Conservation (phyloP, 2,888 invertebrate genomes). For the Phoenoteleia sp. region DNA sequence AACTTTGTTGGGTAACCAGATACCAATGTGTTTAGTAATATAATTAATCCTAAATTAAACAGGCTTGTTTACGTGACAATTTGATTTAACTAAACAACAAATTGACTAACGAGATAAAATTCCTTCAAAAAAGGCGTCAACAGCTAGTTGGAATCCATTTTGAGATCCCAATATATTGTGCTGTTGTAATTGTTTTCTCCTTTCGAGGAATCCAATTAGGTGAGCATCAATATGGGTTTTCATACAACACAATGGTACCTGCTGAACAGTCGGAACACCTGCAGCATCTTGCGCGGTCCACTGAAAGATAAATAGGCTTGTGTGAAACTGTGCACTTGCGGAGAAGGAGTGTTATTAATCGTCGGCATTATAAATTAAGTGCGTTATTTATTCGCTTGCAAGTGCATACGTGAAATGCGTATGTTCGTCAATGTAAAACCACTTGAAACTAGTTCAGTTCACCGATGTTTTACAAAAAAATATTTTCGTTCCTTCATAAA, state of each 20-base stretch:
- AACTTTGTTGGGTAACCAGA: not conserved
- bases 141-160: slow-evolving; percentile 25
- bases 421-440: slow-evolving; percentile 28
- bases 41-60: not conserved
- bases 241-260: slow-evolving; percentile 76
- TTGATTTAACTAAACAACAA: not conserved
- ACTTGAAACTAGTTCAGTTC: not conserved
- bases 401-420: slow-evolving; percentile 19
- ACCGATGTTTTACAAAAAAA: not conserved
- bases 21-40: not conserved
- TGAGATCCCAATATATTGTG: slow-evolving; percentile 33
- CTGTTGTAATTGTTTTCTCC: slow-evolving; percentile 76
- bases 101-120: not conserved
- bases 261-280: slow-evolving; percentile 66
- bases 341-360: slow-evolving; percentile 40
- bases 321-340: slow-evolving; percentile 56
- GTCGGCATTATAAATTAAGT: slow-evolving; percentile 53
- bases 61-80: not conserved
- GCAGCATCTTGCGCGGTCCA: slow-evolving; percentile 61
- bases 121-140: not conserved
- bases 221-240: slow-evolving; percentile 82
- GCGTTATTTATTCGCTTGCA: slow-evolving; percentile 60
- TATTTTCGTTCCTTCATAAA: not conserved
- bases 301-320: slow-evolving; percentile 65
- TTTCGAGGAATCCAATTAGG: slow-evolving; percentile 82